Percentiles rank a stretch among this genome's conserved stretches.
Conservation (phyloP, 30 jellyfish, hydroid and myxozoan genomes). For the Rhopilema esculentum region DNA sequence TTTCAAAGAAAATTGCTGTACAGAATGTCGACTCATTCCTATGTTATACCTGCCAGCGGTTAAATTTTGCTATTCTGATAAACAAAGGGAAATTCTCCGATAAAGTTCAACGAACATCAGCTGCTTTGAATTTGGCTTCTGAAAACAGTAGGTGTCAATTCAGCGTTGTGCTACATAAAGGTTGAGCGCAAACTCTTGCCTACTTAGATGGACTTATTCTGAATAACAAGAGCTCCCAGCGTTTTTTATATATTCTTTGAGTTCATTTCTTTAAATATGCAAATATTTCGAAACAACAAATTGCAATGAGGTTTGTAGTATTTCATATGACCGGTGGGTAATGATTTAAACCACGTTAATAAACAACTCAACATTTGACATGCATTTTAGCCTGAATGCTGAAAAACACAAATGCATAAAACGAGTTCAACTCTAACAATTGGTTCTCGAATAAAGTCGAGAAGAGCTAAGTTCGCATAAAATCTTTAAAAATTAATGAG, state of each 20-base stretch:
- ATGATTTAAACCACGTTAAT: neutral
- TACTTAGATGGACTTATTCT: neutral
- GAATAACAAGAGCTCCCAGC: neutral
- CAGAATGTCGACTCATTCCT: constrained; percentile 26
- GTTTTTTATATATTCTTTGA: neutral
- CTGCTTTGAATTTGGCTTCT: constrained; percentile 27
- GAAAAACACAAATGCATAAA: too few species aligned
- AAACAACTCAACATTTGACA: too few species aligned
- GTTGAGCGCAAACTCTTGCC: neutral
- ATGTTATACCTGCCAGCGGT: constrained; percentile 59
- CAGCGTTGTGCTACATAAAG: neutral
- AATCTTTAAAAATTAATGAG: constrained; percentile 50
- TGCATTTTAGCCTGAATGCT: too few species aligned
- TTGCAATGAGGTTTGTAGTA: neutral
- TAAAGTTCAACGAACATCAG: constrained; percentile 44
- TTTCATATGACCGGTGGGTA: neutral
- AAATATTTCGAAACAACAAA: neutral
- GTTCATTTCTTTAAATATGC: constrained; percentile 18
- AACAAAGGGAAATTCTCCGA: constrained; percentile 56
- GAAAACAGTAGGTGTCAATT: constrained; percentile 53
- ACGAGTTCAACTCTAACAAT: neutral
- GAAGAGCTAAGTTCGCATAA: constrained; percentile 25
- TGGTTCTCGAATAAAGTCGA: neutral
- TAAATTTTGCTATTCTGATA: constrained; percentile 54
- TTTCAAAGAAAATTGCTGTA: neutral